Percentiles rank a stretch among this genome's conserved stretches.
Evolutionary conservation across 2,113 vertebrate species (phyloP).

Genomic region (Odobenus rosmarus): DNA sequence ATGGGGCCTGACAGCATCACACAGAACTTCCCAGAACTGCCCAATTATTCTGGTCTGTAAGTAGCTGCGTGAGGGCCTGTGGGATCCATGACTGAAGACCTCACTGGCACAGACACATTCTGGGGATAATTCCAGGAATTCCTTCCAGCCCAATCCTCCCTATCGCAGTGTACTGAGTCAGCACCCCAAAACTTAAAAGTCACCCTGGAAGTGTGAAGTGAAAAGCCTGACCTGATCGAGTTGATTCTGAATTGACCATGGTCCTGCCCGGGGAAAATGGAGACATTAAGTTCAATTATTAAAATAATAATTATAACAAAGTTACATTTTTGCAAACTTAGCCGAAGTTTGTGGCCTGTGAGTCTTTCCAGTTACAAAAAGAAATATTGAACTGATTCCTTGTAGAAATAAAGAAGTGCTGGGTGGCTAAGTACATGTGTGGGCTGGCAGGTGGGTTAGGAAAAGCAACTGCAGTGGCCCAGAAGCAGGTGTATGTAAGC

Average conservation of each 20-base stretch:
- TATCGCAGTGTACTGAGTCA: fast-evolving
- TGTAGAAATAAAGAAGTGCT: background rate
- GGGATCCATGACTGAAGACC: background rate
- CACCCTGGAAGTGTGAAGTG: background rate
- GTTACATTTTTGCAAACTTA: background rate
- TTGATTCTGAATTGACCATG: background rate
- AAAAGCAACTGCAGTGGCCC: too few relatives aligned
- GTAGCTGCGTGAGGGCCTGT: background rate
- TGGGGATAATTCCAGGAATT: background rate
- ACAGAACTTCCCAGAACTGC: background rate
- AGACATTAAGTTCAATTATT: background rate
- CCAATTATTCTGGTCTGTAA: background rate
- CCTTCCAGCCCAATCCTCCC: background rate
- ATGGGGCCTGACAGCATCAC: too few relatives aligned
- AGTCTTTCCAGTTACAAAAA: background rate
- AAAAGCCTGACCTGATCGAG: background rate
- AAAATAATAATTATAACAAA: background rate
- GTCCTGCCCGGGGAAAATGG: background rate
- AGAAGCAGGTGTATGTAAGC: fast-evolving
- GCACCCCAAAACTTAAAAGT: background rate
- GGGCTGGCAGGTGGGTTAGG: background rate
- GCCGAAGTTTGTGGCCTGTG: background rate
- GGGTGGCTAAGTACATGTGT: too few relatives aligned
- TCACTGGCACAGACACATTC: background rate
- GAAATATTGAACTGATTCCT: background rate